These are phyloP conservation scores for Crax fasciolata DNA, from an alignment of 2,797 vertebrate species.

Conservation along the genomic window DNA sequence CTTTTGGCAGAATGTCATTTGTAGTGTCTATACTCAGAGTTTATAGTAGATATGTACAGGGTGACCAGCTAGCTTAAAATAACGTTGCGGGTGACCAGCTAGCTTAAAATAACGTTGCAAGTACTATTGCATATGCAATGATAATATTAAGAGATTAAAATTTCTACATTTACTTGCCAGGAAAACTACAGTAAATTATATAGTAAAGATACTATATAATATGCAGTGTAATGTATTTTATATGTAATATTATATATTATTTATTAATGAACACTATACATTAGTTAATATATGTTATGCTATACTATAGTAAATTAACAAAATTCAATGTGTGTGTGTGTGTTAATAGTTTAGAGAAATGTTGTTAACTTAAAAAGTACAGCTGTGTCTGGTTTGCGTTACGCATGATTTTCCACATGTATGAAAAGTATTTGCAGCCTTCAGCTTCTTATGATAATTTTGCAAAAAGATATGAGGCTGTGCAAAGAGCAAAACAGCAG, in stretches of 20 bases:
- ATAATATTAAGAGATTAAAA: background rate
- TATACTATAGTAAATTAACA: no score
- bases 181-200: background rate
- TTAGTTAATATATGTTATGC: no score
- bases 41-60: background rate
- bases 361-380: background rate
- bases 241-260: no score
- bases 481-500: background rate
- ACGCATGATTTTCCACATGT: background rate
- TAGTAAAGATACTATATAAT: no score
- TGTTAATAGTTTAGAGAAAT: background rate
- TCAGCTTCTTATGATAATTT: background rate
- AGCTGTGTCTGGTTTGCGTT: background rate
- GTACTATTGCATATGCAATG: background rate
- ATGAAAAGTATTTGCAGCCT: background rate
- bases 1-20: background rate
- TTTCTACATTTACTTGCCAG: background rate
- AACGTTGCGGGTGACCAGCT: background rate
- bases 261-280: no score
- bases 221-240: no score
- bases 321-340: background rate
- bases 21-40: background rate
- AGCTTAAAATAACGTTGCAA: background rate
- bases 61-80: background rate
- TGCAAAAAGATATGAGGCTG: background rate